These are phyloP conservation scores for Himalopsyche japonica DNA, from an alignment of 2,888 invertebrate genomes.

Conservation along the genomic window DNA sequence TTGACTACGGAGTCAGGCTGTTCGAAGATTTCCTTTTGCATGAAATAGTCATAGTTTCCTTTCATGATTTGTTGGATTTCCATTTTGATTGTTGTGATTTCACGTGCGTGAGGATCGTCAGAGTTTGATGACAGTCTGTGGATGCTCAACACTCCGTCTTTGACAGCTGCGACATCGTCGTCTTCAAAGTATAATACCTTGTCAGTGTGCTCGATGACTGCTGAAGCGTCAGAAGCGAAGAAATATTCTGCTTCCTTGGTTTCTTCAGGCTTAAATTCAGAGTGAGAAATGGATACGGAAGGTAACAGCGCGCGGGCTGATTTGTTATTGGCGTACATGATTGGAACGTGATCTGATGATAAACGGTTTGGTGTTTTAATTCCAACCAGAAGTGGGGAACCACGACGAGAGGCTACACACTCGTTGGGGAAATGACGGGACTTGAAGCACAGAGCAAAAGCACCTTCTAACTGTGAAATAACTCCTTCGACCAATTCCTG, in stretches of 20 bases:
- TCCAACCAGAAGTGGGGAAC: constrained; percentile 95
- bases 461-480: constrained; percentile 98
- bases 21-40: constrained; percentile 99
- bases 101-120: constrained; percentile 85
- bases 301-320: constrained; percentile 63
- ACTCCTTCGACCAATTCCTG: constrained; percentile 95
- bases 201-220: constrained; percentile 99
- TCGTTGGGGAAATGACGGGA: constrained; percentile 96
- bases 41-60: constrained; percentile 97
- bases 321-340: constrained; percentile 76
- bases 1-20: constrained; percentile 99
- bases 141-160: constrained; percentile 91
- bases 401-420: constrained; percentile 93
- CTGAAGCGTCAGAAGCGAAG: constrained; percentile 98
- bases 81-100: constrained; percentile 95
- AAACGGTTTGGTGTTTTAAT: constrained; percentile 94
- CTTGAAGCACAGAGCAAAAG: constrained; percentile 97
- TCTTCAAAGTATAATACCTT: constrained; percentile 98
- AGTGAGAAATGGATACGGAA: constrained; percentile 75
- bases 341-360: constrained; percentile 96
- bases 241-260: constrained; percentile 96
- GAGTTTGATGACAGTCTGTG: constrained; percentile 83
- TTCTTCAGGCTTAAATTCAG: constrained; percentile 89
- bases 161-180: constrained; percentile 95
- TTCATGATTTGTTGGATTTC: constrained; percentile 99